phyloP scores from a whole-genome alignment of 1,140 invertebrate species.

The Drosophila prosaltans region DNA sequence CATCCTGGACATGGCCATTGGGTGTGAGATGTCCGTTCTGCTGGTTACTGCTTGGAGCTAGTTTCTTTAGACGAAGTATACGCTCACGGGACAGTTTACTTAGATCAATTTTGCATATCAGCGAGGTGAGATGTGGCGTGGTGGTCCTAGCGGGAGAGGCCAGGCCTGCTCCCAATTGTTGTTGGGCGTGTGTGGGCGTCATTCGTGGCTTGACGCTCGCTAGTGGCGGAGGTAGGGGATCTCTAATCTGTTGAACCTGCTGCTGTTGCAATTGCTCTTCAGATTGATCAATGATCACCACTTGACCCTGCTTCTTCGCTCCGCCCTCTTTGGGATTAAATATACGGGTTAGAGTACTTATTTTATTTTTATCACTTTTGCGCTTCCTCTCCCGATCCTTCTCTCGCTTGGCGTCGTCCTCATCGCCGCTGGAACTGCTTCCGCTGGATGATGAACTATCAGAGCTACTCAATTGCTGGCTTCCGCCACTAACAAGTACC shows the following conservation, averaged over 20 bases:
- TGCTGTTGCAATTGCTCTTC: slow-evolving; percentile 62
- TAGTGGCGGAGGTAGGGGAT: slow-evolving; percentile 26
- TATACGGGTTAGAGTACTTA: slow-evolving; percentile 87
- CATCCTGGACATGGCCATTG: slow-evolving; percentile 56
- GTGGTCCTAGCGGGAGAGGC: slow-evolving; percentile 67
- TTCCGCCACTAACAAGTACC: slow-evolving; percentile 31
- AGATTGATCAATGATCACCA: slow-evolving; percentile 77
- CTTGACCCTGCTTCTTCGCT: slow-evolving; percentile 84
- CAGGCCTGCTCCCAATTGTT: slow-evolving; percentile 47
- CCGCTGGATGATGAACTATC: slow-evolving; percentile 48
- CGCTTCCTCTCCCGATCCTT: slow-evolving; percentile 56
- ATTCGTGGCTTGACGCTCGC: slow-evolving; percentile 47
- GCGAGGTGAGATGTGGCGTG: slow-evolving; percentile 57
- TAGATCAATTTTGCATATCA: slow-evolving; percentile 81
- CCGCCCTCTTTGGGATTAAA: slow-evolving; percentile 87
- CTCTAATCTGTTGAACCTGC: slow-evolving; percentile 51
- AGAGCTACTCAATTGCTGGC: slow-evolving; percentile 55
- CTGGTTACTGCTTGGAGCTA: slow-evolving; percentile 40
- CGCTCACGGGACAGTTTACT: slow-evolving; percentile 64
- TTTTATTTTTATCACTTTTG: slow-evolving; percentile 87
- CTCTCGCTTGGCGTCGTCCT: slow-evolving; percentile 52
- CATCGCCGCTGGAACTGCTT: slow-evolving; percentile 62
- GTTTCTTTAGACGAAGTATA: slow-evolving; percentile 44
- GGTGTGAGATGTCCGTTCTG: slow-evolving; percentile 72
- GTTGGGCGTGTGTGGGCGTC: slow-evolving; percentile 59